Evolutionary conservation across 2,888 invertebrate species (phyloP).

Genomic region (Nasonovia ribisnigri): DNA sequence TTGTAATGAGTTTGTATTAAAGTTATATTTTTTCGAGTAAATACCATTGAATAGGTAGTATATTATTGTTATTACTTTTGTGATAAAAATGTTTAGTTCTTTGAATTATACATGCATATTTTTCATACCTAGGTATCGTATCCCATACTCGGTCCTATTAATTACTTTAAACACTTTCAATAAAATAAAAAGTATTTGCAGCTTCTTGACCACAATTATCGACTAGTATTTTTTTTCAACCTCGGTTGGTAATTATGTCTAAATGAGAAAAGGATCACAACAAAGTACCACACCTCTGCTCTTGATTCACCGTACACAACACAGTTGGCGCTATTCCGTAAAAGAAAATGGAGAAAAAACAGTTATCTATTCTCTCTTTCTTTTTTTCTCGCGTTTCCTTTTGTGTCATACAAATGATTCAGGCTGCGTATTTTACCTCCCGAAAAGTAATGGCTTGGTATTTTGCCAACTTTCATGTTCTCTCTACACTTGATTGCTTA

Average conservation of each 20-base stretch:
- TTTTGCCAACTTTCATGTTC: slow-evolving; percentile 57
- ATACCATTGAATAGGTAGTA: neutral
- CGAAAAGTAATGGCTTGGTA: slow-evolving; percentile 56
- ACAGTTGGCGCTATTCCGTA: slow-evolving; percentile 45
- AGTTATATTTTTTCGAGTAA: neutral
- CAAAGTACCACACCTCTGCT: neutral
- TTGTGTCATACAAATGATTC: slow-evolving; percentile 62
- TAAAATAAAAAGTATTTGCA: slow-evolving; percentile 8
- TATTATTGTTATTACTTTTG: neutral
- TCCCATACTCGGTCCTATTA: neutral
- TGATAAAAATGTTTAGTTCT: neutral
- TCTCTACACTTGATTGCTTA: slow-evolving; percentile 60
- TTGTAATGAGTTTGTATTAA: neutral
- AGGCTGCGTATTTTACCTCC: slow-evolving; percentile 40
- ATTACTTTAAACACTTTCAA: neutral
- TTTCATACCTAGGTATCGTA: neutral
- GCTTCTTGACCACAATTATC: slow-evolving; percentile 9
- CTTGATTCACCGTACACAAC: slow-evolving; percentile 9
- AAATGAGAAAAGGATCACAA: slow-evolving; percentile 34
- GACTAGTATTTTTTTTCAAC: neutral
- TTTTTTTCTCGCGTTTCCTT: slow-evolving; percentile 37
- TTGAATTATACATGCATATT: neutral
- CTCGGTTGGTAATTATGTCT: slow-evolving; percentile 39
- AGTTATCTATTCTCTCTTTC: slow-evolving; percentile 16
- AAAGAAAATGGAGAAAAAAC: slow-evolving; percentile 26